Conservation (phyloP, 2,113 vertebrate species). For the Charadrius vociferus region DNA sequence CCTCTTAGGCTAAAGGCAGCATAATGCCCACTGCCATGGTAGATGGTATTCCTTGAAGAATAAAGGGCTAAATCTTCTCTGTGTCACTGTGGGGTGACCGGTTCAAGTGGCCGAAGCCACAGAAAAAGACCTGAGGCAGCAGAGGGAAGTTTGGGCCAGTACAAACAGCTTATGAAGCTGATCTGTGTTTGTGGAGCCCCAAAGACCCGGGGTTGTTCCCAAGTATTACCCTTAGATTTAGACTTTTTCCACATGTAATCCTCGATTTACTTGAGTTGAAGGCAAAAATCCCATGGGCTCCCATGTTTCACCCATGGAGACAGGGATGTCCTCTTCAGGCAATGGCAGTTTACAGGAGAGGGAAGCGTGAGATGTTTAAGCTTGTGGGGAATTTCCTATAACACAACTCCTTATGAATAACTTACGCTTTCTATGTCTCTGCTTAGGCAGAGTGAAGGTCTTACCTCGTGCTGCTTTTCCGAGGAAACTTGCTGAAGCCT, state of each 20-base stretch:
- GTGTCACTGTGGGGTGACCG: not conserved
- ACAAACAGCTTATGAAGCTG: not conserved
- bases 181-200: not conserved
- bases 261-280: not conserved
- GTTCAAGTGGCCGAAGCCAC: not conserved
- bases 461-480: conserved; percentile 46
- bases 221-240: not conserved
- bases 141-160: not conserved
- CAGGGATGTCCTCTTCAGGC: not conserved
- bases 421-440: not conserved
- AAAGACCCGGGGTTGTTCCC: not conserved
- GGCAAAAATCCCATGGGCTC: not conserved
- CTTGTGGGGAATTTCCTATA: not conserved
- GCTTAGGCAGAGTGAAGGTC: not conserved
- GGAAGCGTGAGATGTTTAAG: too few relatives aligned
- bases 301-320: not conserved
- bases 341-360: not conserved
- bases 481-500: conserved; percentile 9
- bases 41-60: not conserved
- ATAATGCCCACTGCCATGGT: not conserved
- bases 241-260: not conserved
- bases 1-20: not conserved
- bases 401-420: not conserved
- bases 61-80: not conserved
- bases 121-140: not conserved